Percentiles rank a stretch among this genome's conserved stretches.
Evolutionary conservation across 1,140 invertebrate genomes (phyloP).

Genomic region (Neodiprion lecontei): DNA sequence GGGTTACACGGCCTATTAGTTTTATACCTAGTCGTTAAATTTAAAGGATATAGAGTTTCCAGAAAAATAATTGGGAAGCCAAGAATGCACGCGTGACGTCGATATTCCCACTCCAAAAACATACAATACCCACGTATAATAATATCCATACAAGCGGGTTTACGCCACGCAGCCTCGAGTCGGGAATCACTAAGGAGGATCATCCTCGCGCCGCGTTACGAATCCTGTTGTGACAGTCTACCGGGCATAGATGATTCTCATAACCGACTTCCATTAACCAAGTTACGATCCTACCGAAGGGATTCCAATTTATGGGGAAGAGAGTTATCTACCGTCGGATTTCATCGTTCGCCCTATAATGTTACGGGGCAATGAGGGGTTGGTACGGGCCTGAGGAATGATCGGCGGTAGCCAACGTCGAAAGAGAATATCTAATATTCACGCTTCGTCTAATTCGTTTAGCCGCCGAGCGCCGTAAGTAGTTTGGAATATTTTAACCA

Average conservation of each 20-base stretch:
- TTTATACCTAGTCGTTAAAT: constrained; percentile 10
- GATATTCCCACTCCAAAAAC: too few species aligned
- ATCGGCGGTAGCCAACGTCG: not conserved
- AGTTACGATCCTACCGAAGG: not conserved
- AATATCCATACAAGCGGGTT: not conserved
- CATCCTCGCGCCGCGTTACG: not conserved
- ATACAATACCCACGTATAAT: not conserved
- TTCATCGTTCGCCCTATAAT: not conserved
- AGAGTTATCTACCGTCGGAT: not conserved
- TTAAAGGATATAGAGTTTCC: constrained; percentile 19
- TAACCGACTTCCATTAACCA: not conserved
- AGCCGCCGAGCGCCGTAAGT: not conserved
- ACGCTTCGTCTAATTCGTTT: constrained; percentile 7
- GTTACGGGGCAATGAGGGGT: not conserved
- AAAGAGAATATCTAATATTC: not conserved
- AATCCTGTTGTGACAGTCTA: not conserved
- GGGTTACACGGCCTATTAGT: constrained; percentile 1
- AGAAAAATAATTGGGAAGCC: constrained; percentile 17
- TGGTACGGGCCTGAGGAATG: not conserved
- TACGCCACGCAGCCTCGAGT: not conserved
- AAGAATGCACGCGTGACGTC: constrained; percentile 8
- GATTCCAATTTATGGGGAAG: not conserved
- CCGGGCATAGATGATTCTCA: not conserved
- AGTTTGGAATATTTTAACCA: not conserved
- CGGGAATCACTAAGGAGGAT: not conserved